Evolutionary conservation across 2,797 vertebrate genomes (phyloP), one percentile per base, ranked within the genome.

Genomic region (Carduelis carduelis): DNA sequence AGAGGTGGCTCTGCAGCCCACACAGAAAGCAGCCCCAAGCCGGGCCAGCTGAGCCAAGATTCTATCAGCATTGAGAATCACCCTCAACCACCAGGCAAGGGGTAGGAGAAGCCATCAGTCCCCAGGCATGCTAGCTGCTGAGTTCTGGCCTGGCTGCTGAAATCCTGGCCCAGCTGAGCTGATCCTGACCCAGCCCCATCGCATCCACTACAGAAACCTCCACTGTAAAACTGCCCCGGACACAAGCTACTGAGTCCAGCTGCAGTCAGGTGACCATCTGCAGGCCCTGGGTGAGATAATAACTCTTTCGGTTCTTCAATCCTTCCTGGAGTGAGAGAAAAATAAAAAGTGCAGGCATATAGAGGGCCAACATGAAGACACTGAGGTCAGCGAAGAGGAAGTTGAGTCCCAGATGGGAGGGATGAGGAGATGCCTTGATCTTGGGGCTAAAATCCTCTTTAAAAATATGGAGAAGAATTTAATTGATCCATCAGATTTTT

Each of bases 41-140:
- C 0, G 1, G 26, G 12, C 57, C 35, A 6, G 26, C 26, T 60
- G 1, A 1, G 18, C 18, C 35, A 60, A 39, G 27, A 20, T 60
- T 60, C 26, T 60, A 7, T 12, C 57, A 20, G 8, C 8, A 5
- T 3, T 3, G 18, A 60, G 35, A 39, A 39, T 39, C 35, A 20
- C 9, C 35, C 11, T 5, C 26, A 60, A 39, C 3, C 12, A 27
- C 17, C 0, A 1, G 35, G 34, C 11, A 59, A 18, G 24, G 24
- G 16, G 35, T 8, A 37, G 26, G 57, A 60, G 57, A 60, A 28
- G 12, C 18, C 57, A 60, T 28, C 57, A 21, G 35, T 12, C 17
- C 34, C 18, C 2, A 5, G 8, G 9, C 2, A 2, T 37, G 17
- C 35, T 18, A 14, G 35, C 26, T 37, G 57, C 57, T 12, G 35